Conservation (phyloP, 2,888 invertebrate species). For the Horisme vitalbata region DNA sequence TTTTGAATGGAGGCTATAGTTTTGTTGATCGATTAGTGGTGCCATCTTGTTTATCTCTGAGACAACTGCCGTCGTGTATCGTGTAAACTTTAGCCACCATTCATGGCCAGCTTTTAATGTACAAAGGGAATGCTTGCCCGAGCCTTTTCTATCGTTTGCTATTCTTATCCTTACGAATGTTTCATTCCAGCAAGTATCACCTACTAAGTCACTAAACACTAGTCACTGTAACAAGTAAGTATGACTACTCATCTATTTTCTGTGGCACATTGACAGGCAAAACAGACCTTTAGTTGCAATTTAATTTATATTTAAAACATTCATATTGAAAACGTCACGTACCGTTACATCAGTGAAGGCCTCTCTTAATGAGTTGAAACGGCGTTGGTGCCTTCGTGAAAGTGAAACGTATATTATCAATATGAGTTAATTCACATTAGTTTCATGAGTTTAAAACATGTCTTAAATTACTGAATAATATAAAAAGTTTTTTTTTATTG, state of each 20-base stretch:
- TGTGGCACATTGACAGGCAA: conserved; percentile 33
- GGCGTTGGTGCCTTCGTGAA: too few species aligned
- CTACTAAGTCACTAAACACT: conserved; percentile 81
- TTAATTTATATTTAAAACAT: too few species aligned
- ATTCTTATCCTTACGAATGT: conserved; percentile 70
- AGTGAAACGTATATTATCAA: too few species aligned
- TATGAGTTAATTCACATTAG: too few species aligned
- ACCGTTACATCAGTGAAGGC: too few species aligned
- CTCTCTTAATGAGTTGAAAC: too few species aligned
- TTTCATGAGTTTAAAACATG: too few species aligned
- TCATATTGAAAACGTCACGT: too few species aligned
- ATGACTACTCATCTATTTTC: conserved; percentile 42
- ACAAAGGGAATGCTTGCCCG: conserved; percentile 49
- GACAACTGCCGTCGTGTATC: conserved; percentile 6
- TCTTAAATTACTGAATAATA: too few species aligned
- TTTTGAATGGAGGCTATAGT: conserved; percentile 21
- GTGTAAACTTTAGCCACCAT: conserved; percentile 17
- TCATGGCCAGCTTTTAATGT: conserved; percentile 28
- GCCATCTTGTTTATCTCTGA: conserved; percentile 16
- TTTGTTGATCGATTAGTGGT: background rate
- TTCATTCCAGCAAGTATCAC: conserved; percentile 81
- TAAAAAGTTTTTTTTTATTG: too few species aligned
- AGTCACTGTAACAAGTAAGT: conserved; percentile 76
- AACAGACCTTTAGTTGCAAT: too few species aligned
- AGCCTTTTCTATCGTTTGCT: conserved; percentile 59